Evolutionary conservation across 2,888 invertebrate species (phyloP), one percentile per base, ranked within the genome.

Genomic region (Acleris laterana): DNA sequence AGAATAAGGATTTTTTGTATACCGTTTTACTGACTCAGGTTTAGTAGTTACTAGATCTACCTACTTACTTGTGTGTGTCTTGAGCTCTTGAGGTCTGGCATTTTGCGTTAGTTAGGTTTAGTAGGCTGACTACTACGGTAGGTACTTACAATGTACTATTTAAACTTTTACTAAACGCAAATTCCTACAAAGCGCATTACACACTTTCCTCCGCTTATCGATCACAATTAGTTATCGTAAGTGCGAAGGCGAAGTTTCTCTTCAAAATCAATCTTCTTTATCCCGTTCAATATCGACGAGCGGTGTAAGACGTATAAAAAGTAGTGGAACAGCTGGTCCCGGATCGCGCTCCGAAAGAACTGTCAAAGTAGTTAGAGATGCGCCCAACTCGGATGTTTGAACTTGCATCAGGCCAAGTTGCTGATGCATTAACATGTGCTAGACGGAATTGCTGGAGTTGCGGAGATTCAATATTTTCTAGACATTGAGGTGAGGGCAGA

Each of bases 311-410:
- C 49, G 42, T 64, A 68, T 68, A 76, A 79, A 78, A 77, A 76
- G 70, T 73, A 75, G 70, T 73, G 71, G 72, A 81, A 76, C 84
- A 84, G 80, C 82, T 83, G 87, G 72, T 70, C 68, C 75, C 72
- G 77, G 79, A 80, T 83, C 78, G 80, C 77, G 76, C 77, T 73
- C 70, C 75, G 77, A 76, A 84, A 83, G 78, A 80, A 77, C 75
- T 76, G 75, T 72, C 64, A 72, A 87, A 87, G 82, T 84, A 85
- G 85, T 87, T 87, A 85, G 81, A 74, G 56, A 60, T 63, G 67
- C 63, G 46, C 66, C 62, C 58, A 49, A 79, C 78, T 88, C 87
- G 73, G 73, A 74, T 82, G 81, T 83, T 84, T 80, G 80, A 83
- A 83, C 83, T 83, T 77, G 77, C 79, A 80, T 81, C 77, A 78